Evolutionary conservation across 2,888 invertebrate species (phyloP), one percentile per base, ranked within the genome.

Genomic region (Agonum fuliginosum): DNA sequence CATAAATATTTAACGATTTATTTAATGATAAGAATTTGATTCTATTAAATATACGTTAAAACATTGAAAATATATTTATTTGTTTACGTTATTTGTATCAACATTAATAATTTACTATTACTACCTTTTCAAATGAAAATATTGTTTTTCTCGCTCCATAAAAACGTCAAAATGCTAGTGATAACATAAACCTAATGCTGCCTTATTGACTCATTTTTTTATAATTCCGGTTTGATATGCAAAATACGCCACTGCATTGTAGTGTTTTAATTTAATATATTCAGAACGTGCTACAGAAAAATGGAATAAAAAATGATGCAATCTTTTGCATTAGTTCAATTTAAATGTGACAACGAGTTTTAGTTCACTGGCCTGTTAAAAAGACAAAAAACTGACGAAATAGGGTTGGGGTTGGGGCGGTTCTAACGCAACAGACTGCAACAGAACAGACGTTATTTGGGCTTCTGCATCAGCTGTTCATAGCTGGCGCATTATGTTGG

Each of bases 381-480:
- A 37, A 70, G 69, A 70, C 43, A 75, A 75, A 75, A 75, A 75
- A 67, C 67, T 58, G 72, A 46, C 70, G 46, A 70, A 69, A 70
- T 58, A 58, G 72, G 72, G 41, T 72, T 72, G 22, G 54, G 51
- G 51, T 70, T 54, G 54, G 54, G 58, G 58, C 3, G 71, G 22
- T 54, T 54, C 48, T 20, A 27, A 43, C 30, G 74, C 74, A 27
- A 19, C 74, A 37, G 69, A 30, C 30, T 30, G 30, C 30, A 30
- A 30, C 30, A 30, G 30, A 30, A n/a, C n/a, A 54, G 54, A 73
- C 74, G 58, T 65, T 73, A 22, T 37, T 74, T 62, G 62, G 30
- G 43, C 74, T 74, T 74, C 27, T 27, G 43, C 65, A 74, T 74
- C 74, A 74, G 74, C 74, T 74, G 74, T 74, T 74, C 73, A 58